phyloP scores from a whole-genome alignment of 2,797 vertebrate species.

The Florisuga fusca region DNA sequence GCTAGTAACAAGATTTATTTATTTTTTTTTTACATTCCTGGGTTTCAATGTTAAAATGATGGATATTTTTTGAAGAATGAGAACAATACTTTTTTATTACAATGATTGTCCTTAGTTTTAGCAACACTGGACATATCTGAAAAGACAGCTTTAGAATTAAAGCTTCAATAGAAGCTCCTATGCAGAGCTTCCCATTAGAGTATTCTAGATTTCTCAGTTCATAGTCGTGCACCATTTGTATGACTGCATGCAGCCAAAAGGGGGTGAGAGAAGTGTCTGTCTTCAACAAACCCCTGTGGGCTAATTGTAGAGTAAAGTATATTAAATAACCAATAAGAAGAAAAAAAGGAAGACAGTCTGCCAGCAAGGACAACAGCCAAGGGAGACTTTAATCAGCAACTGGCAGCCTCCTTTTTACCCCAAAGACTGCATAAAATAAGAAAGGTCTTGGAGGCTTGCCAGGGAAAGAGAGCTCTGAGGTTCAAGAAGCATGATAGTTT shows the following conservation, averaged over 20 bases:
- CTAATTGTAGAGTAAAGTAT: conserved; percentile 37
- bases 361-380: conserved; percentile 47
- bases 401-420: conserved; percentile 6
- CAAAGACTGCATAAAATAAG: conserved; percentile 29
- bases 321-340: conserved; percentile 27
- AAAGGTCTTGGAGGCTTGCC: conserved; percentile 37
- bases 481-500: background rate
- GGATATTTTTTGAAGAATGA: background rate
- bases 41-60: background rate
- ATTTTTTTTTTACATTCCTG: background rate
- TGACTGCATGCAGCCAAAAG: background rate
- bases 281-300: background rate
- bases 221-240: background rate
- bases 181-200: background rate
- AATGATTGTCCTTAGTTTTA: background rate
- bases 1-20: background rate
- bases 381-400: conserved; percentile 44
- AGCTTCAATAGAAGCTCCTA: background rate
- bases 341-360: background rate
- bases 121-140: background rate
- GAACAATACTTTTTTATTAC: background rate
- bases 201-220: background rate
- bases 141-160: background rate
- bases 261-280: background rate
- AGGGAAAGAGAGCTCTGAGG: conserved; percentile 17